Conservation (phyloP, 2,888 invertebrate species). For the Flexamia atlantica region DNA sequence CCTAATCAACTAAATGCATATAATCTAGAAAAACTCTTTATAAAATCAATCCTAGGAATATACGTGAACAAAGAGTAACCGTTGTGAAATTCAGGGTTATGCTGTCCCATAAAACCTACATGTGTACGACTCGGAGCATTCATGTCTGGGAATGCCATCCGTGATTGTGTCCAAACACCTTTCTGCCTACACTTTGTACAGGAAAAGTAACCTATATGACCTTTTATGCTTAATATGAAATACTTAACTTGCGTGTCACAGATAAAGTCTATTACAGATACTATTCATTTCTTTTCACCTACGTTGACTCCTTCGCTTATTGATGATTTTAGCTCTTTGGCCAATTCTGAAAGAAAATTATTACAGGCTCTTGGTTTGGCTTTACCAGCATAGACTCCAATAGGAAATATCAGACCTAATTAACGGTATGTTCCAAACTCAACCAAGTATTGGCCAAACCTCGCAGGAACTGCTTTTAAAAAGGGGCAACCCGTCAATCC, state of each 20-base stretch:
- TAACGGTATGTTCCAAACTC: neutral
- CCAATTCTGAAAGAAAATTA: neutral
- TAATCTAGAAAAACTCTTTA: conserved; percentile 61
- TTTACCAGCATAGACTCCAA: conserved; percentile 43
- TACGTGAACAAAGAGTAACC: conserved; percentile 56
- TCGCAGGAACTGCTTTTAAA: conserved; percentile 41
- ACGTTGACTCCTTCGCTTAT: neutral
- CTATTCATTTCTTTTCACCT: neutral
- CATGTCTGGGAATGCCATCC: neutral
- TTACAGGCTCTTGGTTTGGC: neutral
- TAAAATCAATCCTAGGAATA: conserved; percentile 61
- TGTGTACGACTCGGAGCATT: conserved; percentile 54
- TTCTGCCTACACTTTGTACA: conserved; percentile 63
- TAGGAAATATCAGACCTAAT: conserved; percentile 1
- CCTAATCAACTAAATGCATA: neutral
- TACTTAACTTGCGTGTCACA: conserved; percentile 64
- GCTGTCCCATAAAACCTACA: conserved; percentile 58
- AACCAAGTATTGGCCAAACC: conserved; percentile 5
- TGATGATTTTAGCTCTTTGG: neutral
- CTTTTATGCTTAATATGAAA: conserved; percentile 60
- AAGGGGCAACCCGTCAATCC: conserved; percentile 60
- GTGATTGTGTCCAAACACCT: conserved; percentile 41
- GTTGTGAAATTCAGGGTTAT: conserved; percentile 57
- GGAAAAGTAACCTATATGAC: conserved; percentile 61
- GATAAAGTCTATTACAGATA: conserved; percentile 51